phyloP scores from a whole-genome alignment of 2,797 vertebrate species.

The Eulemur albifrons region DNA sequence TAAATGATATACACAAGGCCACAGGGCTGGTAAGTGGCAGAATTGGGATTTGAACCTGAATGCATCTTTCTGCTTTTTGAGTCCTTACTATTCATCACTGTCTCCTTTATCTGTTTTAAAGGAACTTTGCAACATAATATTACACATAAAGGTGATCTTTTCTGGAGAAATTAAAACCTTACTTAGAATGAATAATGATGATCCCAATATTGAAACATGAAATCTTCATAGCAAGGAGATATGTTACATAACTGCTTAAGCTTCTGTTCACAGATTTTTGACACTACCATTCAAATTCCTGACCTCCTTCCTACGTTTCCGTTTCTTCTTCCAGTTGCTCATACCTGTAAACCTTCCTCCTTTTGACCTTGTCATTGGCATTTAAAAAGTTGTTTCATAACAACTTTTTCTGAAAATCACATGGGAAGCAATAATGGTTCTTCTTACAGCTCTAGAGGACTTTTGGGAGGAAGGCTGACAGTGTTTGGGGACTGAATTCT shows the following conservation, averaged over 20 bases:
- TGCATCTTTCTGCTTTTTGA: neutral
- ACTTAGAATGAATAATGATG: neutral
- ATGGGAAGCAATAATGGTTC: neutral
- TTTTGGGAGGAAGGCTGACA: neutral
- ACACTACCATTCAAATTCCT: neutral
- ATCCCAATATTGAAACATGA: neutral
- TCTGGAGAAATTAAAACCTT: neutral
- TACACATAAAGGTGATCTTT: neutral
- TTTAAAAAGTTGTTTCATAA: neutral
- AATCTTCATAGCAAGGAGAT: neutral
- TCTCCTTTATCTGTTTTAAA: neutral
- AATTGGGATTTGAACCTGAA: neutral
- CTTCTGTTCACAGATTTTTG: neutral
- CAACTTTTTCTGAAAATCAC: neutral
- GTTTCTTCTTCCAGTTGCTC: neutral
- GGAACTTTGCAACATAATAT: neutral
- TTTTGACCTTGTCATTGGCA: slow-evolving; percentile 6
- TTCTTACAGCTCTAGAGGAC: neutral
- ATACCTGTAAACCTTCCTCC: neutral
- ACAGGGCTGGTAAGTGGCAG: neutral
- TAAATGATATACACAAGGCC: neutral
- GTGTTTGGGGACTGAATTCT: neutral
- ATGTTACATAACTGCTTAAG: neutral
- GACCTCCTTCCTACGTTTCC: neutral
- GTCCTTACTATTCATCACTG: neutral